Percentiles rank a stretch among this genome's conserved stretches.
Evolutionary conservation across 2,113 vertebrate genomes (phyloP).

Genomic region (Tupaia chinensis): DNA sequence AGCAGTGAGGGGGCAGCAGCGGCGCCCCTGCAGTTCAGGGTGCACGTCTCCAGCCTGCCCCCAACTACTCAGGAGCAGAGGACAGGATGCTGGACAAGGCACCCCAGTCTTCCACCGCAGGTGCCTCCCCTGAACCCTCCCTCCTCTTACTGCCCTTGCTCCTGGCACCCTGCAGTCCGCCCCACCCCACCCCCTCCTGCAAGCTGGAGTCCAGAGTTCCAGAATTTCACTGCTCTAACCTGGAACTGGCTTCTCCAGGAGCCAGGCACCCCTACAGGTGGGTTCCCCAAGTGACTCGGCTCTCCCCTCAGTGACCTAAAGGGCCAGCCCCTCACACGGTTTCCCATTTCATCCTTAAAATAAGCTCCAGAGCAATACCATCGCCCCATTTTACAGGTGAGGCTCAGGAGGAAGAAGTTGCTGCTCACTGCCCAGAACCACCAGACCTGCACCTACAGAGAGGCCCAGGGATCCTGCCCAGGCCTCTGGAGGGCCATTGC

Average conservation of each 20-base stretch:
- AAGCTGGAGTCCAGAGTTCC: neutral
- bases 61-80: no score
- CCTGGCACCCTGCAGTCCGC: rapidly evolving
- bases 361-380: neutral
- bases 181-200: neutral
- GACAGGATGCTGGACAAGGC: no score
- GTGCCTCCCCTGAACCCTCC: no score
- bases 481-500: neutral
- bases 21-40: no score
- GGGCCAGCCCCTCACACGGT: rapidly evolving
- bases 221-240: neutral
- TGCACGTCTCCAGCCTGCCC: no score
- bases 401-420: neutral
- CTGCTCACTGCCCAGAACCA: neutral
- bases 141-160: no score
- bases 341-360: neutral
- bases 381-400: rapidly evolving
- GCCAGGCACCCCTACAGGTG: rapidly evolving
- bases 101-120: no score
- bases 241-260: neutral
- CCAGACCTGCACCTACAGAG: neutral
- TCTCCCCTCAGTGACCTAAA: rapidly evolving
- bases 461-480: no score
- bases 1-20: no score
- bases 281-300: neutral